Evolutionary conservation across 2,113 vertebrate genomes (phyloP).

Genomic region (Microcebus tavaratra): DNA sequence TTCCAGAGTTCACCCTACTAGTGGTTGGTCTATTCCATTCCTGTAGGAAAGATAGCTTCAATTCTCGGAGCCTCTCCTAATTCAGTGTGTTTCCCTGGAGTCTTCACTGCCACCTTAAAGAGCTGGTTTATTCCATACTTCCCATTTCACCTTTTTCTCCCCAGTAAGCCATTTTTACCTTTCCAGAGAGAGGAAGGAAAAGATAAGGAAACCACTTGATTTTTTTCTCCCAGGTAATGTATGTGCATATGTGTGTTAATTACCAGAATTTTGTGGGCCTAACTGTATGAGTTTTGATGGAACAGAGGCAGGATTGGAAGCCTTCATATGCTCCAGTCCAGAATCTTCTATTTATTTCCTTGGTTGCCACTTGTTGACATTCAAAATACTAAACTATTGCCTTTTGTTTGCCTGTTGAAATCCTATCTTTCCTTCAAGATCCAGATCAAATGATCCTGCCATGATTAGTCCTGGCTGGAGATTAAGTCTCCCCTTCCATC

Average conservation of each 20-base stretch:
- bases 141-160: not conserved
- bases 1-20: not conserved
- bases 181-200: not conserved
- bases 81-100: not conserved
- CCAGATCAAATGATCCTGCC: not conserved
- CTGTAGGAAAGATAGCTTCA: not conserved
- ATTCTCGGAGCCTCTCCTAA: not conserved
- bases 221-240: not conserved
- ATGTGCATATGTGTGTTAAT: not conserved
- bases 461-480: not conserved
- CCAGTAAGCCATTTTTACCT: not conserved
- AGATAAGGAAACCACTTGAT: not conserved
- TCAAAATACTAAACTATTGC: not conserved
- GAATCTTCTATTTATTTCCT: not conserved
- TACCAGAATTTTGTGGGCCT: not conserved
- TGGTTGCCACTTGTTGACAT: not conserved
- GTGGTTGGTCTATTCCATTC: not conserved
- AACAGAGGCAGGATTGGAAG: not conserved
- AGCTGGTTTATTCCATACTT: not conserved
- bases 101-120: not conserved
- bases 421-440: not conserved
- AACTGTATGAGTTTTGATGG: not conserved
- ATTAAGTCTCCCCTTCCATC: not conserved
- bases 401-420: not conserved
- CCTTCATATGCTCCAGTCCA: not conserved